phyloP scores from a whole-genome alignment of 2,888 invertebrate species.

The Stenichneumon culpator region DNA sequence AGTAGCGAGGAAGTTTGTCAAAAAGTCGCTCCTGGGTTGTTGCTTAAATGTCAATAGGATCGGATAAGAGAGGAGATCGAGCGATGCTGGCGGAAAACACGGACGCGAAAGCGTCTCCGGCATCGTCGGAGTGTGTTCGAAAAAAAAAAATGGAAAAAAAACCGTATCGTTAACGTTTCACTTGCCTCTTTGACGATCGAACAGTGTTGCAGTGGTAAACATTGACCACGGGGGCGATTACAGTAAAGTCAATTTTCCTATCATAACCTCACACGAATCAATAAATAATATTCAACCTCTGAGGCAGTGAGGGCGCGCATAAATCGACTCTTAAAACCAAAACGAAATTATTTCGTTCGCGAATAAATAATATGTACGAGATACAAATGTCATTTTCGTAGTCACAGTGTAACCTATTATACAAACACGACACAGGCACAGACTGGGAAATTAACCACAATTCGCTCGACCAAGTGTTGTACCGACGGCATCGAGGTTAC shows the following conservation, averaged over 20 bases:
- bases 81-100: slow-evolving; percentile 21
- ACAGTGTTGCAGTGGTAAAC: slow-evolving; percentile 76
- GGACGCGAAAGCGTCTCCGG: background rate
- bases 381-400: slow-evolving; percentile 82
- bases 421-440: slow-evolving; percentile 83
- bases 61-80: slow-evolving; percentile 32
- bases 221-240: slow-evolving; percentile 75
- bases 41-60: slow-evolving; percentile 59
- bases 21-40: slow-evolving; percentile 17
- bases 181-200: slow-evolving; percentile 75
- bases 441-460: slow-evolving; percentile 73
- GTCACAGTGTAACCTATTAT: slow-evolving; percentile 83
- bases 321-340: slow-evolving; percentile 62
- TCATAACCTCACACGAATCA: slow-evolving; percentile 81
- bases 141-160: background rate
- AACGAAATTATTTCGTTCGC: slow-evolving; percentile 72
- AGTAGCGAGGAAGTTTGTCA: slow-evolving; percentile 1
- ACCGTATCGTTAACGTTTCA: background rate
- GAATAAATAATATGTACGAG: slow-evolving; percentile 79
- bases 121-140: background rate
- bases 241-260: slow-evolving; percentile 74
- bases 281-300: slow-evolving; percentile 74
- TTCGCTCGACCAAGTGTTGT: slow-evolving; percentile 63
- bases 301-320: slow-evolving; percentile 69
- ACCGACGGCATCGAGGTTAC: slow-evolving; percentile 40